Conservation (phyloP, 2,113 vertebrate genomes). For the Epinephelus cyanopodus region DNA sequence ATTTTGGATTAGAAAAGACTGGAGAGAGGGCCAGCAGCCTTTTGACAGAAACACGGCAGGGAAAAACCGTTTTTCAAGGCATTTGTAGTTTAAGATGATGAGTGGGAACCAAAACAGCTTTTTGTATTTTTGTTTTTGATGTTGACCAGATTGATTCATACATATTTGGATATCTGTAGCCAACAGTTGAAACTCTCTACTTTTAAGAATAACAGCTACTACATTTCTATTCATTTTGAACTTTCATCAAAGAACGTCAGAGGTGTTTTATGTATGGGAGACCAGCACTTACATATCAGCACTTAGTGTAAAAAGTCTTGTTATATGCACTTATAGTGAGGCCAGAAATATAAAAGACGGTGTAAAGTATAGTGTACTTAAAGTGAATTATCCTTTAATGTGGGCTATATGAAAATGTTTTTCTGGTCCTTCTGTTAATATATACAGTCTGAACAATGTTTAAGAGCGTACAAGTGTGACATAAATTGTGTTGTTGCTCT, state of each 20-base stretch:
- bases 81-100: neutral
- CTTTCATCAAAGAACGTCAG: slow-evolving; percentile 41
- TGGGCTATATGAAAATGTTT: neutral
- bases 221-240: slow-evolving; percentile 7
- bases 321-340: slow-evolving; percentile 6
- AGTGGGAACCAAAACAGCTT: slow-evolving; percentile 1
- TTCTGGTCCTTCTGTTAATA: slow-evolving; percentile 6
- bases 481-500: neutral
- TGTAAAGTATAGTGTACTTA: neutral
- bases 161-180: slow-evolving; percentile 13
- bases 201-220: slow-evolving; percentile 7
- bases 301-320: neutral
- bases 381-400: neutral
- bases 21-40: neutral
- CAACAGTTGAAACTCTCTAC: neutral
- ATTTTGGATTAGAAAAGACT: neutral
- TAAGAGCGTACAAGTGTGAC: neutral
- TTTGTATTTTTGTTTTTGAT: slow-evolving; percentile 13
- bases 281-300: neutral
- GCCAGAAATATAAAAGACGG: neutral
- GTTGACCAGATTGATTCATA: slow-evolving; percentile 16
- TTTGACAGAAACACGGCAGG: neutral
- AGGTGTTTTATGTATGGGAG: slow-evolving; percentile 24
- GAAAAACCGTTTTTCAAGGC: neutral
- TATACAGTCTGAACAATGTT: slow-evolving; percentile 9